These are phyloP conservation scores for Lagorchestes hirsutus DNA, from an alignment of 2,797 vertebrate genomes.

Conservation along the genomic window DNA sequence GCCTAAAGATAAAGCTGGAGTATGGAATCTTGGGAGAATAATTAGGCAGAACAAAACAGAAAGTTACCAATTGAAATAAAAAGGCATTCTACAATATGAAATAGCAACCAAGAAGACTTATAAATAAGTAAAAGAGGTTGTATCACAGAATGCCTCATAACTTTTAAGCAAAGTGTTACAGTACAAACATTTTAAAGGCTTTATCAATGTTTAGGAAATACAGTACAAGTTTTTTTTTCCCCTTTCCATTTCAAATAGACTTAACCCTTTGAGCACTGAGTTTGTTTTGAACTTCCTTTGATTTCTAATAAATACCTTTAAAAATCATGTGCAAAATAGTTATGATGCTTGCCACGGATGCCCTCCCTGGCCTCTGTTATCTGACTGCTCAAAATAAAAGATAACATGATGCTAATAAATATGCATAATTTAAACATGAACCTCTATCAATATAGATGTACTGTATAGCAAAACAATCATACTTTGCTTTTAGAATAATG, in stretches of 20 bases:
- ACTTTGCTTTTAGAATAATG: constrained; percentile 90
- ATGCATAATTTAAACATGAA: constrained; percentile 91
- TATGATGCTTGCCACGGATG: constrained; percentile 83
- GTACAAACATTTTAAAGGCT: constrained; percentile 96
- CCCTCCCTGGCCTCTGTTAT: constrained; percentile 81
- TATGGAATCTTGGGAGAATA: constrained; percentile 97
- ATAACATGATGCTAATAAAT: constrained; percentile 88
- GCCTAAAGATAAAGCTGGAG: constrained; percentile 97
- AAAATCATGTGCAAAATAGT: constrained; percentile 95
- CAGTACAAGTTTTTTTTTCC: constrained; percentile 91
- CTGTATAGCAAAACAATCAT: constrained; percentile 89
- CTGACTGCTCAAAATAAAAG: constrained; percentile 83
- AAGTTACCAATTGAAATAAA: constrained; percentile 91
- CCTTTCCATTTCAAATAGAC: constrained; percentile 90
- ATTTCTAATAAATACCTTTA: constrained; percentile 97
- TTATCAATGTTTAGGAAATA: constrained; percentile 95
- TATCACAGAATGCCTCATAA: constrained; percentile 94
- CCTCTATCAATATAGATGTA: constrained; percentile 90
- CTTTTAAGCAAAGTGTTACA: constrained; percentile 98
- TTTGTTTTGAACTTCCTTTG: constrained; percentile 85
- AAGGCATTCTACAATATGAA: constrained; percentile 95
- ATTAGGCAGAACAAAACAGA: constrained; percentile 95
- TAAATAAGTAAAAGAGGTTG: constrained; percentile 94
- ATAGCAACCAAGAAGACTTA: constrained; percentile 94
- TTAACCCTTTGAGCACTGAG: constrained; percentile 99